A percentile compares a stretch with the other conserved stretches of the same genome.
These are phyloP conservation scores for Mya arenaria DNA, from an alignment of 1,140 invertebrate genomes.

Conservation along the genomic window DNA sequence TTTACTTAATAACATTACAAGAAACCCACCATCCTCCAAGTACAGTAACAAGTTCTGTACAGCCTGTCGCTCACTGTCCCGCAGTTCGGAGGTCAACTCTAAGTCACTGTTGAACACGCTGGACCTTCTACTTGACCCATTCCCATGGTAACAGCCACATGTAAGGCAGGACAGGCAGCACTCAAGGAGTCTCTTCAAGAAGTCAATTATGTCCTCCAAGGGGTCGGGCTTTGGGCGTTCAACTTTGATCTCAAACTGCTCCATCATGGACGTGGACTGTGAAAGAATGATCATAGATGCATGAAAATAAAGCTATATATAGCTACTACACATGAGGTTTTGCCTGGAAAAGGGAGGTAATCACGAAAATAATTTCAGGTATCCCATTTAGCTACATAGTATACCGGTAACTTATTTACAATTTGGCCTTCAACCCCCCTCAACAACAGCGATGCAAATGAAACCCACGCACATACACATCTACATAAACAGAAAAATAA, in stretches of 20 bases:
- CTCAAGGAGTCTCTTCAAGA: conserved; percentile 51
- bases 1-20: no score
- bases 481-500: no score
- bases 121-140: conserved; percentile 7
- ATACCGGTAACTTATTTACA: no score
- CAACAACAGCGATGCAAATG: no score
- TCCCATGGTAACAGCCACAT: conserved; percentile 63
- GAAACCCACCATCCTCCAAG: conserved; percentile 64
- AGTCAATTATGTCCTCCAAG: conserved; percentile 50
- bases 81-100: conserved; percentile 53
- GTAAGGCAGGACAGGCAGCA: conserved; percentile 60
- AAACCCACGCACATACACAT: no score
- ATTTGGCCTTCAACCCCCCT: no score
- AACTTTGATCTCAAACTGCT: conserved; percentile 61
- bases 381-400: no score
- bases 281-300: no score
- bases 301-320: no score
- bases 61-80: conserved; percentile 63
- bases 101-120: conserved; percentile 49
- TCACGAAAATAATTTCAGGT: no score
- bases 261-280: conserved; percentile 35
- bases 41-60: conserved; percentile 65
- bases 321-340: no score
- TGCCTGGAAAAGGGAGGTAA: no score
- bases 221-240: conserved; percentile 55